These are phyloP conservation scores for Eupithecia centaureata DNA, from an alignment of 2,888 invertebrate species.

Conservation along the genomic window DNA sequence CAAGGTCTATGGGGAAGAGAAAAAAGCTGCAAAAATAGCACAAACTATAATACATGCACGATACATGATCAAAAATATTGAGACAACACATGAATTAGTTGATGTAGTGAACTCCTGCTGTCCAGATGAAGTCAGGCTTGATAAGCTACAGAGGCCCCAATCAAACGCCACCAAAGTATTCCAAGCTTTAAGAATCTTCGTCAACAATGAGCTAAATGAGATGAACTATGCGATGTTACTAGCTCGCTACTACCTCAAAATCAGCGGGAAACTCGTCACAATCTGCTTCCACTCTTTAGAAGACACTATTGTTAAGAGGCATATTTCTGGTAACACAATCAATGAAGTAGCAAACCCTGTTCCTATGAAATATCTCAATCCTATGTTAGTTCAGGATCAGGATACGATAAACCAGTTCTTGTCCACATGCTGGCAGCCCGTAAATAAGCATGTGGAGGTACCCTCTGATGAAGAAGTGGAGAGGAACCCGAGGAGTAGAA, in stretches of 20 bases:
- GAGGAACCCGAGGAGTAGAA: constrained; percentile 92
- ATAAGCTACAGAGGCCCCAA: constrained; percentile 89
- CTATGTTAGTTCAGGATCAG: constrained; percentile 83
- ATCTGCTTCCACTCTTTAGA: constrained; percentile 97
- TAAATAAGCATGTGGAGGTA: constrained; percentile 91
- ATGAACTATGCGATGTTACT: constrained; percentile 93
- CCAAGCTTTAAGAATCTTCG: constrained; percentile 96
- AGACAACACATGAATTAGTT: constrained; percentile 92
- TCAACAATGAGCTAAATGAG: constrained; percentile 98
- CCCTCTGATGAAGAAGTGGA: constrained; percentile 90
- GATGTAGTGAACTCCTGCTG: constrained; percentile 87
- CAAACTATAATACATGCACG: constrained; percentile 93
- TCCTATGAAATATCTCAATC: constrained; percentile 88
- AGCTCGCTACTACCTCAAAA: constrained; percentile 90
- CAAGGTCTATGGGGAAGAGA: constrained; percentile 97
- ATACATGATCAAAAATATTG: constrained; percentile 88
- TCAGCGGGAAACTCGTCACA: constrained; percentile 90
- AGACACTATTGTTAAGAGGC: constrained; percentile 96
- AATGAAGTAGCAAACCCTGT: constrained; percentile 88
- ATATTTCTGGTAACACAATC: constrained; percentile 90
- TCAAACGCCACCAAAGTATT: constrained; percentile 97
- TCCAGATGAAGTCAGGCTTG: constrained; percentile 83
- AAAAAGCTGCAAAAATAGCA: constrained; percentile 92
- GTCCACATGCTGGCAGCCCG: constrained; percentile 88
- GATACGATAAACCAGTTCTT: constrained; percentile 85